These are phyloP conservation scores for Chaetodon auriga DNA, from an alignment of 2,113 vertebrate species.

Conservation along the genomic window DNA sequence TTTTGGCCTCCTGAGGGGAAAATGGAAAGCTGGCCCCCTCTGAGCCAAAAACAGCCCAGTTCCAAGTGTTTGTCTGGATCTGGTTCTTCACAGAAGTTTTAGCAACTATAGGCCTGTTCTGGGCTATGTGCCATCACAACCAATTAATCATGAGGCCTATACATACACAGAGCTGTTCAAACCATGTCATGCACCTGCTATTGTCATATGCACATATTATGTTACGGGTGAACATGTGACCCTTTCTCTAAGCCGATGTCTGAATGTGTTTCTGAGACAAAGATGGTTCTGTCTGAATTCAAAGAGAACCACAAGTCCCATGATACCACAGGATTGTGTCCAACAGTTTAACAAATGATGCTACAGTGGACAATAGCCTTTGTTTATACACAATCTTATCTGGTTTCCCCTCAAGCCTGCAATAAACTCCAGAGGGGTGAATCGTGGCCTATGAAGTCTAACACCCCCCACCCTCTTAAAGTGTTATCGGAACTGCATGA, in stretches of 20 bases:
- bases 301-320: slow-evolving; percentile 38
- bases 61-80: slow-evolving; percentile 39
- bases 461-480: background rate
- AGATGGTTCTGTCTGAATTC: slow-evolving; percentile 17
- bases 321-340: background rate
- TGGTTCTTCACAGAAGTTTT: background rate
- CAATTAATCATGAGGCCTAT: background rate
- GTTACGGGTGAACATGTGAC: slow-evolving; percentile 18
- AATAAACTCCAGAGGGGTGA: slow-evolving; percentile 53
- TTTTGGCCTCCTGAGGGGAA: slow-evolving; percentile 27
- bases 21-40: slow-evolving; percentile 42
- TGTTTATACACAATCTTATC: slow-evolving; percentile 69
- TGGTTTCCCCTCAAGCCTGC: slow-evolving; percentile 56
- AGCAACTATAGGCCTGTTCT: background rate
- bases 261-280: slow-evolving; percentile 5
- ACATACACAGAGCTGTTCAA: background rate
- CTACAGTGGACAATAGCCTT: slow-evolving; percentile 60
- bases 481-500: slow-evolving; percentile 26
- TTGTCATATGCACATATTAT: slow-evolving; percentile 23
- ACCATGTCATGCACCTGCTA: slow-evolving; percentile 29
- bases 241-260: background rate
- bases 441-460: slow-evolving; percentile 1
- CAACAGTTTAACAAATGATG: slow-evolving; percentile 55
- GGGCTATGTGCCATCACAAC: background rate
- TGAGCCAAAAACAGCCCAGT: slow-evolving; percentile 18